Evolutionary conservation across 1,140 invertebrate genomes (phyloP), one percentile per base, ranked within the genome.

Genomic region (Drusus annulatus): DNA sequence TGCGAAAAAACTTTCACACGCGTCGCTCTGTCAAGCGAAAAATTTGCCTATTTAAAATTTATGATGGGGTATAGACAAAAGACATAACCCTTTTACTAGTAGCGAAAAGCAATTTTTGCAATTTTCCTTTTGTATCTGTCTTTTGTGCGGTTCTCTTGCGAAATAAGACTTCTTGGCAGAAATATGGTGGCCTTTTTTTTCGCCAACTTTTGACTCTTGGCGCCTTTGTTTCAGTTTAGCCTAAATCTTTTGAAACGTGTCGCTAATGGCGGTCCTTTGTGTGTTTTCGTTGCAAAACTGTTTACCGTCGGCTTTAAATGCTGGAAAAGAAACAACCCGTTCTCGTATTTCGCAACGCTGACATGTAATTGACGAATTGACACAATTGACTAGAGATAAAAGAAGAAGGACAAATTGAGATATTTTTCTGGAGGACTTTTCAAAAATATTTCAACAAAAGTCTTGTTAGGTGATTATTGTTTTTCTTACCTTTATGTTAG

Each of bases 41-140:
- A 81, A 80, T 81, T 81, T 77, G 74, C 74, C 80, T 81, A 71
- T 65, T 71, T 76, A 81, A 77, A 81, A 45, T 81, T 81, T 81
- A 81, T 78, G 76, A 78, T 76, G 56, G 52, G 19, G 63, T 77
- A 60, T 69, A n/a, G n/a, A 58, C 75, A 58, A 75, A 36, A 78
- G 63, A 75, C 75, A 8, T 78, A 81, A 81, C 80, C 80, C 80
- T 81, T 81, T 78, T 78, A 77, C 74, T 63, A 28, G 80, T 69
- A 75, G 80, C 80, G 58, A 16, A 56, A 74, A 65, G 65, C 68
- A 65, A 81, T 78, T 81, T 81, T 78, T 71, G 76, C 76, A 78
- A 81, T 78, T 75, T 63, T 78, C 63, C 80, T 78, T 78, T 81
- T 78, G 68, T 81, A 36, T 56, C 19, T 6, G 31, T 60, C 69